Evolutionary conservation across 1,140 invertebrate species (phyloP), one percentile per base, ranked within the genome.

Genomic region (Gonioctena quinquepunctata): DNA sequence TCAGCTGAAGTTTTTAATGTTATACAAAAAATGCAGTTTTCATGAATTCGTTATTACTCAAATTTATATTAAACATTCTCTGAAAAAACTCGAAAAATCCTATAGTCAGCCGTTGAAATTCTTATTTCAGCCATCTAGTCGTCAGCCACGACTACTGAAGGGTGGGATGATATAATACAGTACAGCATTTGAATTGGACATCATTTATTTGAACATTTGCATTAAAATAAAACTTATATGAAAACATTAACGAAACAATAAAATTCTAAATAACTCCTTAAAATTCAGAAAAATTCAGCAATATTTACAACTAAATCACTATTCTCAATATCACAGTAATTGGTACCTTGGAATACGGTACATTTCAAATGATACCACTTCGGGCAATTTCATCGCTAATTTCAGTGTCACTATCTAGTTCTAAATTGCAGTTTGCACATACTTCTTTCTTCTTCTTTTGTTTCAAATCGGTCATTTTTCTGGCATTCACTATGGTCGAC

Each of bases 351-450:
- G 16, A 50, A 11, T 48, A 26, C 61, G 19, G 62, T 65, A 65
- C 62, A 65, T 65, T 65, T 65, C 21, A 65, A 19, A 50, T 50
- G 48, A 13, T 52, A 65, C 63, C 19, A 65, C 50, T 65, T 65
- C 11, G 49, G 63, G 21, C 63, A 65, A 21, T 65, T 65, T 65
- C 63, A 65, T 65, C 48, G 8, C 19, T 42, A 23, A 49, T 42
- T 28, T 65, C 63, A 21, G 48, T 18, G 50, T 65, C 28, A 65
- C 42, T 50, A 52, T 50, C 48, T 21, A 65, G 28, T 33, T 33
- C 28, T 33, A 4, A 33, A 33, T 33, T 33, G 28, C 3, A 33
- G 28, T 33, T 33, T 2, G 3, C 28, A 33, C 28, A 33, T 33
- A 33, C 28, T 33, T 33, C 28, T 33, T 33, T 33, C 13, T 13